These are phyloP conservation scores for Fragum sueziense DNA, from an alignment of 2,888 invertebrate genomes.

Conservation along the genomic window DNA sequence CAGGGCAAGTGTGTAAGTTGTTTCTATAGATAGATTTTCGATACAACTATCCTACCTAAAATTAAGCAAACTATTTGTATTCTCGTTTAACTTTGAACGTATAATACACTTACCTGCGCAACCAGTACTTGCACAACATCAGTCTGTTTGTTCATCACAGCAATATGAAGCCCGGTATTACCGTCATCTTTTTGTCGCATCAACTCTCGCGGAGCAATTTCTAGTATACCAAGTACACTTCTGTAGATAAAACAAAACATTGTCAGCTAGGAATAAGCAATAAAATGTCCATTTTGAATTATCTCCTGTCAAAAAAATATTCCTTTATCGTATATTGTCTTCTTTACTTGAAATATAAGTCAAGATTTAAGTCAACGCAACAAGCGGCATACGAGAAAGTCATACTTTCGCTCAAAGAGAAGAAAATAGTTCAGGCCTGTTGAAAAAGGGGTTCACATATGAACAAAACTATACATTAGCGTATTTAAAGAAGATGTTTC, in stretches of 20 bases:
- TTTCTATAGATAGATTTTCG: too few species aligned
- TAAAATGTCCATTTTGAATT: background rate
- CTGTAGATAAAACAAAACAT: constrained; percentile 24
- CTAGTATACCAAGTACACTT: constrained; percentile 46
- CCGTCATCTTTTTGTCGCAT: constrained; percentile 93
- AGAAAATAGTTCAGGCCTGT: too few species aligned
- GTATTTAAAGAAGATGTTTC: too few species aligned
- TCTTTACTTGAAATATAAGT: background rate
- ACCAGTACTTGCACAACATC: constrained; percentile 93
- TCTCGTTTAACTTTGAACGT: too few species aligned
- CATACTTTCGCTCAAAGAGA: too few species aligned
- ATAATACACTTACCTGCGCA: constrained; percentile 74
- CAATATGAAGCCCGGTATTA: constrained; percentile 95
- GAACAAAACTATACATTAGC: too few species aligned
- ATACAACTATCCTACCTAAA: too few species aligned
- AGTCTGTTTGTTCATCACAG: constrained; percentile 97
- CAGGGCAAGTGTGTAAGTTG: too few species aligned
- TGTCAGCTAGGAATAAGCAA: background rate
- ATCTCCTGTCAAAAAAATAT: background rate
- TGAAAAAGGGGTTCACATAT: too few species aligned
- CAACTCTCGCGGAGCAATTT: constrained; percentile 36
- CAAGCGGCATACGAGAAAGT: too few species aligned
- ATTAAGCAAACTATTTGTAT: too few species aligned
- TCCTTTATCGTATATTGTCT: background rate
- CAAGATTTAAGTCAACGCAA: too few species aligned